phyloP scores from a whole-genome alignment of 92 coral and sea anemone genomes.

The Paramuricea clavata region DNA sequence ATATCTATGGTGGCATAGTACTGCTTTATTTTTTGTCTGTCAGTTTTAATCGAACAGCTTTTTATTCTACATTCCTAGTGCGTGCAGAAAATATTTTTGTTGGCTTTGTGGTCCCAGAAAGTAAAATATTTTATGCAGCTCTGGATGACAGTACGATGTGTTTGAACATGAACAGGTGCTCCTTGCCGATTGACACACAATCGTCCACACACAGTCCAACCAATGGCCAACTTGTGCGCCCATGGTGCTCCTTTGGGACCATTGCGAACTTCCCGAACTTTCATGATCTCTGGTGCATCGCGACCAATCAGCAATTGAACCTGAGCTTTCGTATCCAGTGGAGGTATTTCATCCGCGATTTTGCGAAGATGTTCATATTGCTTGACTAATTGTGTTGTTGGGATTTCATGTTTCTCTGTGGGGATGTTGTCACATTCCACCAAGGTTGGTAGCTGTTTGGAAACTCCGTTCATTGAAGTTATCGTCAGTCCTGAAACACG shows the following conservation, averaged over 20 bases:
- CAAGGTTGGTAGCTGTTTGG: not conserved
- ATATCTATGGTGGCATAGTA: no score
- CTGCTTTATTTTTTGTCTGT: no score
- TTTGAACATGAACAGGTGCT: slow-evolving; percentile 42
- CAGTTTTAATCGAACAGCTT: no score
- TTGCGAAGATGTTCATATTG: no score
- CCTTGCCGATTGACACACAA: slow-evolving; percentile 42
- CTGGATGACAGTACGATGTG: slow-evolving; percentile 7
- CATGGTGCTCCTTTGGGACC: slow-evolving; percentile 28
- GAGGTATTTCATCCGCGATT: slow-evolving; percentile 32
- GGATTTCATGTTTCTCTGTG: slow-evolving; percentile 50
- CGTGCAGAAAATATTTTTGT: no score
- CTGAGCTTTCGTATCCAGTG: not conserved
- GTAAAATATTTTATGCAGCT: no score
- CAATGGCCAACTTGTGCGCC: no score
- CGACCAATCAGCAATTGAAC: not conserved
- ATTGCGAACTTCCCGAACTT: slow-evolving; percentile 61
- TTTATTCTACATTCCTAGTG: no score
- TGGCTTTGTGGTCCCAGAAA: no score
- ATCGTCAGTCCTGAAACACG: slow-evolving; percentile 36
- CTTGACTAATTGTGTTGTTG: no score
- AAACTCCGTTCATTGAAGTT: not conserved
- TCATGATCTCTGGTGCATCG: slow-evolving; percentile 21
- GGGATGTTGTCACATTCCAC: not conserved
- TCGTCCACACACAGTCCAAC: slow-evolving; percentile 63